Percentiles rank a stretch among this genome's conserved stretches.
Conservation (phyloP, 2,113 vertebrate genomes). For the Calyptommatus sinebrachiatus region DNA sequence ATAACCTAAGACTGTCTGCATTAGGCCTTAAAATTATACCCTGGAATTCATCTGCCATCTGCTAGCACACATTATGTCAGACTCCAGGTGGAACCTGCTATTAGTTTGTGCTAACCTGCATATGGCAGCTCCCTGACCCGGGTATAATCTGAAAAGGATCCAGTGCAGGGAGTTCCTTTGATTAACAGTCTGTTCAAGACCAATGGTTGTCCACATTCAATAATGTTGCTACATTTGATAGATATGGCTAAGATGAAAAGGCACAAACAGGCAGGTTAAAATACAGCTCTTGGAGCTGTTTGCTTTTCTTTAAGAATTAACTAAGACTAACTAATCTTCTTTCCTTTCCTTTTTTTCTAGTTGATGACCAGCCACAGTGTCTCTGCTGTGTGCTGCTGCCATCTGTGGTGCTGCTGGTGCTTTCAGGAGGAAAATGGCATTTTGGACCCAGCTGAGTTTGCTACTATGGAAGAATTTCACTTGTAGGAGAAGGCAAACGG, state of each 20-base stretch:
- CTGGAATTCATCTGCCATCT: too few relatives aligned
- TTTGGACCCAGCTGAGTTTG: slow-evolving; percentile 87
- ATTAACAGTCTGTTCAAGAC: background rate
- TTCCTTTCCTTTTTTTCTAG: slow-evolving; percentile 67
- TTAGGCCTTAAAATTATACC: too few relatives aligned
- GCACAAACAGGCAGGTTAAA: background rate
- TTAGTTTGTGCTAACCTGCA: too few relatives aligned
- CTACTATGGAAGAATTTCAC: slow-evolving; percentile 98
- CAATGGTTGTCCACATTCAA: background rate
- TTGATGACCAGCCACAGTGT: slow-evolving; percentile 77
- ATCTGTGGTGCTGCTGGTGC: slow-evolving; percentile 38
- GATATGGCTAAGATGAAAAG: background rate
- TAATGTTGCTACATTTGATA: background rate
- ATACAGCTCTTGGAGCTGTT: background rate
- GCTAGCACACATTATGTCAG: too few relatives aligned
- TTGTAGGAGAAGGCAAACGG: slow-evolving; percentile 89
- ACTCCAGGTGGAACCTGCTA: too few relatives aligned
- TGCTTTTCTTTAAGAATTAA: slow-evolving; percentile 31
- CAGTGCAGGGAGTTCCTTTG: too few relatives aligned
- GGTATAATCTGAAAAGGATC: too few relatives aligned
- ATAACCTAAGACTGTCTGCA: too few relatives aligned
- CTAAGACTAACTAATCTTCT: background rate
- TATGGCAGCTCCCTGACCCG: too few relatives aligned
- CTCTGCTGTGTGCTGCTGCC: slow-evolving; percentile 61
- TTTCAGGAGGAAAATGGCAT: slow-evolving; percentile 80